phyloP scores from a whole-genome alignment of 1,140 invertebrate genomes.

The Drosophila lacteicornis region DNA sequence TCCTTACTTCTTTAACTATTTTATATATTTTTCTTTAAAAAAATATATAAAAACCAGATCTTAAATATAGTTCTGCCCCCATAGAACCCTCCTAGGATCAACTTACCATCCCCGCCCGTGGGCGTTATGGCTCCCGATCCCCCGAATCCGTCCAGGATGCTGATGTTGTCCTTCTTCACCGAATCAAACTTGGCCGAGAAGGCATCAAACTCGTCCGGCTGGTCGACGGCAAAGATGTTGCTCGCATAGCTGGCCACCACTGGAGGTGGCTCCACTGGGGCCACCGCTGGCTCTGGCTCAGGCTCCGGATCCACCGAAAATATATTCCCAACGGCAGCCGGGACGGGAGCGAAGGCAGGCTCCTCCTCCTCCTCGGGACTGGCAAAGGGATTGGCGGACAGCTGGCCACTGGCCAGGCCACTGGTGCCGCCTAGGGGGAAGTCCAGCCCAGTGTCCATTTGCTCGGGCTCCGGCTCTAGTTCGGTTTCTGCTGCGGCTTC shows the following conservation, averaged over 20 bases:
- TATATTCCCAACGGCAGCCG: constrained; percentile 69
- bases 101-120: constrained; percentile 77
- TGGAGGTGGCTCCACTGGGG: constrained; percentile 12
- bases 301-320: constrained; percentile 73
- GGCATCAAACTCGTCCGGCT: constrained; percentile 90
- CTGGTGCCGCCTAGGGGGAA: constrained; percentile 58
- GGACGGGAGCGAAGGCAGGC: constrained; percentile 51
- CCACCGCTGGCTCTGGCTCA: neutral
- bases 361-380: constrained; percentile 84
- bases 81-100: too few species aligned
- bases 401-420: constrained; percentile 66
- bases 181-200: constrained; percentile 95
- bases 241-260: constrained; percentile 50
- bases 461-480: constrained; percentile 56
- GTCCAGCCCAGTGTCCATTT: constrained; percentile 82
- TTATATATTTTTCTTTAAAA: too few species aligned
- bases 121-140: constrained; percentile 80
- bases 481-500: constrained; percentile 28
- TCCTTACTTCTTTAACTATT: too few species aligned
- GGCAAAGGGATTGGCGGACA: constrained; percentile 85
- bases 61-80: neutral
- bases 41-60: neutral
- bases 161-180: constrained; percentile 86
- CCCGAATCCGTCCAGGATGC: constrained; percentile 85
- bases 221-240: constrained; percentile 83